Conservation (phyloP, 2,113 vertebrate genomes). For the Eretmochelys imbricata region DNA sequence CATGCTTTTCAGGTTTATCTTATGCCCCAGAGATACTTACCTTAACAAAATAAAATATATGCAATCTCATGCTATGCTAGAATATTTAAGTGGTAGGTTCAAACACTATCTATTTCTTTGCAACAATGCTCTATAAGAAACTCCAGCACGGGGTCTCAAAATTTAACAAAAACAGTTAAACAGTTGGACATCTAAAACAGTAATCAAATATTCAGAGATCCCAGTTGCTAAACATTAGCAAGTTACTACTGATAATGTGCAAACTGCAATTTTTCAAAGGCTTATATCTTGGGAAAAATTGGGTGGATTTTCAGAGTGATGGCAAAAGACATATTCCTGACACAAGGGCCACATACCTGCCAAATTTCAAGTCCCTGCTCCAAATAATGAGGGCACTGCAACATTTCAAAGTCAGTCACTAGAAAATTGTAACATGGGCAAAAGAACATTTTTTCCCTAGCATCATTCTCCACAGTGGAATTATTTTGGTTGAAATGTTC, state of each 20-base stretch:
- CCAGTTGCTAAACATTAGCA: not conserved
- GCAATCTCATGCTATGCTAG: not conserved
- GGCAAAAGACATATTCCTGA: slow-evolving; percentile 9
- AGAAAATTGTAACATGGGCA: not conserved
- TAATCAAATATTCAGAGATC: not conserved
- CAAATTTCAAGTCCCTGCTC: not conserved
- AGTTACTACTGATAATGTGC: not conserved
- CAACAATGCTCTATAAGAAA: not conserved
- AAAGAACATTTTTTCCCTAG: not conserved
- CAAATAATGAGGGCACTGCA: slow-evolving; percentile 10
- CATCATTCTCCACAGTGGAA: not conserved
- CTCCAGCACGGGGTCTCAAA: accelerated
- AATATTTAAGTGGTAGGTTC: not conserved
- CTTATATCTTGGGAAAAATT: not conserved
- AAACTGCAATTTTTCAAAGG: not conserved
- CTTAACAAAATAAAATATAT: not conserved
- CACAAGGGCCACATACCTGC: slow-evolving; percentile 6
- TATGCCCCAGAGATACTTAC: not conserved
- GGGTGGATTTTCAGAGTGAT: slow-evolving; percentile 10
- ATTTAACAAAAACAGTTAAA: not conserved
- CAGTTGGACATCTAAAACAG: not conserved
- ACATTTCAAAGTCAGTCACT: not conserved
- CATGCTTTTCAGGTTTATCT: not conserved
- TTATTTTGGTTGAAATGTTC: not conserved
- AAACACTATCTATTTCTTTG: not conserved